phyloP scores from a whole-genome alignment of 2,888 invertebrate species.

The Salticus scenicus region DNA sequence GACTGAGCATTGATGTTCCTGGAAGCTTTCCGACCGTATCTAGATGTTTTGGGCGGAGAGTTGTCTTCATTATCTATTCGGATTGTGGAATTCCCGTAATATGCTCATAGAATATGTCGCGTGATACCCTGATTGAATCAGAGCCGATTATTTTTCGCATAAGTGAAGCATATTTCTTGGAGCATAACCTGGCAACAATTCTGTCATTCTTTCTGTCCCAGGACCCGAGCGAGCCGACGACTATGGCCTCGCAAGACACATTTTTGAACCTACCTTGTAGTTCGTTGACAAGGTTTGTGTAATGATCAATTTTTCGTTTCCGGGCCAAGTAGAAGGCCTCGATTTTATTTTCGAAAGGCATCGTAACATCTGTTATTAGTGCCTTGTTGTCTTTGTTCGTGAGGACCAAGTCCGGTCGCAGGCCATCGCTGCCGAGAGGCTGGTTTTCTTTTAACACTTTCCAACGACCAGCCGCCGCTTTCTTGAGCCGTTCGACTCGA shows the following conservation, averaged over 20 bases:
- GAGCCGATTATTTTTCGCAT: neutral
- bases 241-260: neutral
- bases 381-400: neutral
- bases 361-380: neutral
- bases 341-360: neutral
- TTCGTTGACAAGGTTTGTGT: neutral
- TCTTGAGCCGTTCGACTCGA: neutral
- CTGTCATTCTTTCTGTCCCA: neutral
- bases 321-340: neutral
- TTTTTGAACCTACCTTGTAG: neutral
- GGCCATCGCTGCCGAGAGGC: neutral
- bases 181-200: neutral
- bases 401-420: neutral
- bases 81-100: too few species aligned
- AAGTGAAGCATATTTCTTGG: neutral
- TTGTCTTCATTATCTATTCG: too few species aligned
- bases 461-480: neutral
- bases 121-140: neutral
- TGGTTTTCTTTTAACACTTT: neutral
- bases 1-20: too few species aligned
- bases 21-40: too few species aligned
- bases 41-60: too few species aligned
- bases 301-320: neutral
- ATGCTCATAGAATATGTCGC: conserved; percentile 19
- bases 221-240: neutral